Base-by-base conservation (phyloP, 2,888 invertebrate species). In the Amblyjoppa fuscipennis region DNA sequence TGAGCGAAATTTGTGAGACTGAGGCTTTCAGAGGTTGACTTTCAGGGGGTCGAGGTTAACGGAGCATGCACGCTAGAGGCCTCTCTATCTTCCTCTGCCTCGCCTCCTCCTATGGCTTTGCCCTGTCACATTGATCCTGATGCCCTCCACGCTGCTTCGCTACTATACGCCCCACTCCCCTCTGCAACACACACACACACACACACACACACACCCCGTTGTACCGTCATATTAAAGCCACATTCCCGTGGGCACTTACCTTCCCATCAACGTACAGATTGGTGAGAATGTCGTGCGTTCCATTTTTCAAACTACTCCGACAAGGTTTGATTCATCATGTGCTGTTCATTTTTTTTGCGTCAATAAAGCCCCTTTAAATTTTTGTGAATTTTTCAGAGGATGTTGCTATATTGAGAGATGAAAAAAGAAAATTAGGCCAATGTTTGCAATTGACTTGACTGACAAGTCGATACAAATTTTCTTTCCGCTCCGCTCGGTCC, bases 1-100 rank as follows among this genome's bases (percentile, higher is more conserved):
- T 74, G 74, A 70, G 70, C 69, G 69, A 80, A 80, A 76, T 85
- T 77, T 76, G 81, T 75, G 81, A 79, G 85, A 85, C 70, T 51
- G 53, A 51, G 68, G 83, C 73, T 75, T 76, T 77, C 80, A 81
- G 83, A 81, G 84, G 81, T 85, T 85, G 86, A 88, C 87, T 87
- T 84, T 85, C 84, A 87, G 87, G 87, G 89, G 88, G 83, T 88
- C 89, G 89, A 83, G 88, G 90, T 89, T 90, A 89, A 90, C 91
- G 89, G 89, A 90, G 89, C 90, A 89, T 90, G 88, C 87, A 88
- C 88, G 88, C 89, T 84, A 87, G 87, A 89, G 87, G 86, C 87
- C 83, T 88, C 88, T 87, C 87, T 84, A 87, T 86, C 85, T 77
- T 80, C 64, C 77, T 84, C 73, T 83, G 77, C 85, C 85, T 75